Evolutionary conservation across 2,888 invertebrate genomes (phyloP).

Genomic region (Imbricaverruca yamaguchii): DNA sequence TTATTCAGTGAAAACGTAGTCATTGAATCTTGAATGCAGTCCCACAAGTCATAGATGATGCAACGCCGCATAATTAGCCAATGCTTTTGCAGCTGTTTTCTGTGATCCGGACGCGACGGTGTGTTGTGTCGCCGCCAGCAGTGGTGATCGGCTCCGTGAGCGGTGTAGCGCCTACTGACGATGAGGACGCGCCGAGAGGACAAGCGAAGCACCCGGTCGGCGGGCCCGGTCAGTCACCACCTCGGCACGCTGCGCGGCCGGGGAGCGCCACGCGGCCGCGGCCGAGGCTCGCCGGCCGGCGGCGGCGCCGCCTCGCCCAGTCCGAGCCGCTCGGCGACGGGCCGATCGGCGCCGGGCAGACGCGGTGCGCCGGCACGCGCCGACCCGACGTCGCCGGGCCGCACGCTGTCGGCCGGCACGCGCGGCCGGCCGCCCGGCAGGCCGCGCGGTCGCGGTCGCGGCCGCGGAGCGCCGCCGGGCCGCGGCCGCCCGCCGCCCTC

Average conservation of each 20-base stretch:
- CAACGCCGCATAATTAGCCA: too few relatives aligned
- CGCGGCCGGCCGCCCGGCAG: constrained; percentile 12
- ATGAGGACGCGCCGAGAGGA: neutral
- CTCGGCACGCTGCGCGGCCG: neutral
- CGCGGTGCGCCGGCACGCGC: neutral
- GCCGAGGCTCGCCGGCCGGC: neutral
- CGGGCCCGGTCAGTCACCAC: neutral
- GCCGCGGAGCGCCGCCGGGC: neutral
- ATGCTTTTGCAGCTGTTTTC: too few relatives aligned
- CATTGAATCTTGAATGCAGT: too few relatives aligned
- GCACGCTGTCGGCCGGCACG: neutral
- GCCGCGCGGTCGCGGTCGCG: neutral
- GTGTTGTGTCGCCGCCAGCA: too few relatives aligned
- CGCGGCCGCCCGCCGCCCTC: neutral
- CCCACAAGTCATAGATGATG: too few relatives aligned
- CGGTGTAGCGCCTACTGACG: neutral
- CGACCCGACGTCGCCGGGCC: neutral
- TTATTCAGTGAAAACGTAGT: too few relatives aligned
- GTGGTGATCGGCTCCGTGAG: too few relatives aligned
- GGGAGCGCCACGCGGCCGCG: neutral
- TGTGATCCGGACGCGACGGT: too few relatives aligned
- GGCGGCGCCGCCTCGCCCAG: too few relatives aligned
- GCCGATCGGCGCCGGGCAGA: too few relatives aligned
- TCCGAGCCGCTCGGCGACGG: neutral
- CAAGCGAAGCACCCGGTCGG: neutral